A percentile compares a stretch with the other conserved stretches of the same genome.
phyloP scores from a whole-genome alignment of 2,113 vertebrate genomes.

The Lagopus muta region DNA sequence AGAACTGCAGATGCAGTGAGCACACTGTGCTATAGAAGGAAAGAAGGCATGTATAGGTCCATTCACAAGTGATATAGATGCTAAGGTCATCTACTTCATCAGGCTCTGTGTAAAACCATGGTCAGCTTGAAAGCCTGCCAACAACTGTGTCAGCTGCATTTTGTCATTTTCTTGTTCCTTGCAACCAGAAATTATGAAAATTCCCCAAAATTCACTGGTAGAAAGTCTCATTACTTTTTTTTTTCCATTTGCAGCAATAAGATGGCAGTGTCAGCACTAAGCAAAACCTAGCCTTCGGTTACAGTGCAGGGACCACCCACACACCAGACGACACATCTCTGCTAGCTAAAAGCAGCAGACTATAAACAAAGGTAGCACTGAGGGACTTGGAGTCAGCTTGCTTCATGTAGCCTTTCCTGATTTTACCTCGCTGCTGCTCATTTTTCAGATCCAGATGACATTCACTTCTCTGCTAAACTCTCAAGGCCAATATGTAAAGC shows the following conservation, averaged over 20 bases:
- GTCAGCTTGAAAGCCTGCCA: neutral
- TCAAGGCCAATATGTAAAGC: neutral
- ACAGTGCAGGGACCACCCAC: neutral
- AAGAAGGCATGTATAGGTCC: neutral
- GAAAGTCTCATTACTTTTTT: neutral
- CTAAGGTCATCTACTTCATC: neutral
- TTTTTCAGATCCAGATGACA: neutral
- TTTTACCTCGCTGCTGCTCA: neutral
- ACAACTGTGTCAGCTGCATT: neutral
- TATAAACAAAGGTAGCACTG: neutral
- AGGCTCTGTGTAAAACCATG: neutral
- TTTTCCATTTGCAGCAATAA: neutral
- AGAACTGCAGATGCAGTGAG: neutral
- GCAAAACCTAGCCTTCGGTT: slow-evolving; percentile 15
- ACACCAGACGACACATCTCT: neutral
- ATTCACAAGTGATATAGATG: neutral
- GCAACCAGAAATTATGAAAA: neutral
- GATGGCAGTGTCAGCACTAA: slow-evolving; percentile 5
- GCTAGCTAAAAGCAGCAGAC: neutral
- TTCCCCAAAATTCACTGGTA: neutral
- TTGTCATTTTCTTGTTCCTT: neutral
- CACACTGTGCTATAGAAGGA: neutral
- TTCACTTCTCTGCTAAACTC: neutral
- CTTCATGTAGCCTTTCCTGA: neutral
- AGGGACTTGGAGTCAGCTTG: neutral